Percentiles rank a stretch among this genome's conserved stretches.
These are phyloP conservation scores for Reticulitermes speratus DNA, from an alignment of 1,140 invertebrate species.

Conservation along the genomic window DNA sequence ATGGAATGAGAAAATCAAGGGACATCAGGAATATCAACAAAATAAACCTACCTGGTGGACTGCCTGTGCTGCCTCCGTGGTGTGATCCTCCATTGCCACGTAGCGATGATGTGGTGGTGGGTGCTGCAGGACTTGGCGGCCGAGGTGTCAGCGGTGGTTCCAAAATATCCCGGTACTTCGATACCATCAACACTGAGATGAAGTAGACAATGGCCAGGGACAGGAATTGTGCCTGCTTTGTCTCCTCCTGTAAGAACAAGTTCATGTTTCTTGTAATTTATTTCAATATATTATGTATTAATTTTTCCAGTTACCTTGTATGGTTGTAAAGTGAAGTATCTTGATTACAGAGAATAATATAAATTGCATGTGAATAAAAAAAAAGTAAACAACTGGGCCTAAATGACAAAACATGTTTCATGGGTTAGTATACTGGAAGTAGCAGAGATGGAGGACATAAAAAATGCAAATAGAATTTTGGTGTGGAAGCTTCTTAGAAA, in stretches of 20 bases:
- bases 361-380: too few relatives aligned
- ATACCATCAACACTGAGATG: slow-evolving; percentile 99
- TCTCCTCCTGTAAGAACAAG: slow-evolving; percentile 82
- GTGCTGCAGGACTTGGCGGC: slow-evolving; percentile 56
- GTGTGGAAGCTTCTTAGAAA: too few relatives aligned
- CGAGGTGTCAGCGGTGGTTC: slow-evolving; percentile 77
- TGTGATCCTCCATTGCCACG: slow-evolving; percentile 58
- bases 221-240: slow-evolving; percentile 98
- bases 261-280: too few relatives aligned
- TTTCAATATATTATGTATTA: too few relatives aligned
- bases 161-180: slow-evolving; percentile 97
- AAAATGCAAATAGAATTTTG: too few relatives aligned
- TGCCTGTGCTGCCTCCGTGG: slow-evolving; percentile 56
- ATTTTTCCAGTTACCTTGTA: too few relatives aligned
- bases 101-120: slow-evolving; percentile 49
- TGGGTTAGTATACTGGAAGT: too few relatives aligned
- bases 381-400: too few relatives aligned
- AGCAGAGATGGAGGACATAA: too few relatives aligned
- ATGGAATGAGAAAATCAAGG: not conserved
- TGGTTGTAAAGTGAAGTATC: too few relatives aligned
- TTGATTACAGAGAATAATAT: too few relatives aligned
- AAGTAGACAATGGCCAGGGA: slow-evolving; percentile 99
- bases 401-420: too few relatives aligned
- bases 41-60: slow-evolving; percentile 58
- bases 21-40: not conserved